Conservation (phyloP, 2,888 invertebrate species). For the Oligia fasciuncula region DNA sequence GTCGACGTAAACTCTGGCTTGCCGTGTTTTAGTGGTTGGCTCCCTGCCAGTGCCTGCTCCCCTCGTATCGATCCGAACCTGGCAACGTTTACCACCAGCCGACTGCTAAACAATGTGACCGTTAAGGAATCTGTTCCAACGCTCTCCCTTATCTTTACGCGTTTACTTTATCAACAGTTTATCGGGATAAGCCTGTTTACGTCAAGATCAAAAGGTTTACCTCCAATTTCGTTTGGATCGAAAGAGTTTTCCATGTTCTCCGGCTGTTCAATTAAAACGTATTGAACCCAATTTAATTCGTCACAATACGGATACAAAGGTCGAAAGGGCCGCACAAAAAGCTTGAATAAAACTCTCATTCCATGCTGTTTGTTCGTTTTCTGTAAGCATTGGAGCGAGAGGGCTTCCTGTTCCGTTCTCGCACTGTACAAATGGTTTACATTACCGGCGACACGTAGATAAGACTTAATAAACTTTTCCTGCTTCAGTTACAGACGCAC, state of each 20-base stretch:
- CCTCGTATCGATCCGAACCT: conserved; percentile 75
- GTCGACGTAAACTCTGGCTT: conserved; percentile 74
- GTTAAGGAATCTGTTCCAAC: conserved; percentile 68
- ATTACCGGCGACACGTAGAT: conserved; percentile 67
- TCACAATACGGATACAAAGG: conserved; percentile 72
- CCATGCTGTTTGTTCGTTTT: conserved; percentile 81
- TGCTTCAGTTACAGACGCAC: conserved; percentile 60
- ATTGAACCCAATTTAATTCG: conserved; percentile 69
- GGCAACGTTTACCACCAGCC: conserved; percentile 67
- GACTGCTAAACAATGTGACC: conserved; percentile 68
- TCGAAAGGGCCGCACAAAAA: conserved; percentile 82
- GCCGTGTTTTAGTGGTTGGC: conserved; percentile 83
- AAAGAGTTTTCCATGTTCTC: conserved; percentile 32
- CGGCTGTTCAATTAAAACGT: conserved; percentile 60
- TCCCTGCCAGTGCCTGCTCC: conserved; percentile 76
- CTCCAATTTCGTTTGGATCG: conserved; percentile 26
- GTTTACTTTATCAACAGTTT: conserved; percentile 65
- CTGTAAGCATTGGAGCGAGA: conserved; percentile 77
- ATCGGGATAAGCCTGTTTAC: conserved; percentile 49
- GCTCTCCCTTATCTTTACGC: conserved; percentile 67
- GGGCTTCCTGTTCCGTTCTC: conserved; percentile 83
- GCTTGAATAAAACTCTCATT: conserved; percentile 80
- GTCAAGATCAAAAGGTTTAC: conserved; percentile 30
- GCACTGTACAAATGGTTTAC: conserved; percentile 66
- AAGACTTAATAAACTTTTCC: conserved; percentile 72